Evolutionary conservation across 1,140 invertebrate species (phyloP).

Genomic region (Gonioctena quinquepunctata): DNA sequence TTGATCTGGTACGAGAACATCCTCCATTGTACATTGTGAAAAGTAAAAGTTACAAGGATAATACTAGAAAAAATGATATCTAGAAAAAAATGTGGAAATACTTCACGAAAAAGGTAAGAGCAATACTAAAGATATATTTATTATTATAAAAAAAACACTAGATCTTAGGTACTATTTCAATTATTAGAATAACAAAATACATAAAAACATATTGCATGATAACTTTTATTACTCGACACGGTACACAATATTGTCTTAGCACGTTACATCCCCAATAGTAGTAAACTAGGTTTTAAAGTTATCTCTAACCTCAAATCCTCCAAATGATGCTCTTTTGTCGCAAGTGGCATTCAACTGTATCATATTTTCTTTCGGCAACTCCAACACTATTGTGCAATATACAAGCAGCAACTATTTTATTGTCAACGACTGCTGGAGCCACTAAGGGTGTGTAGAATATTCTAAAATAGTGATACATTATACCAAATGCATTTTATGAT

Average conservation of each 20-base stretch:
- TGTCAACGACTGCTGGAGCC: neutral
- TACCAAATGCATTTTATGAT: slow-evolving; percentile 3
- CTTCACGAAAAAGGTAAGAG: too few relatives aligned
- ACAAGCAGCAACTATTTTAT: neutral
- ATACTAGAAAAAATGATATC: too few relatives aligned
- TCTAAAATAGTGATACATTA: neutral
- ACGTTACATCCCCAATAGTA: neutral
- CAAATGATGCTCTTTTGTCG: neutral
- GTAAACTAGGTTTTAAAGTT: neutral
- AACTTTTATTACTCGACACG: too few relatives aligned
- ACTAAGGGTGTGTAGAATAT: neutral
- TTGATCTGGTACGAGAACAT: too few relatives aligned
- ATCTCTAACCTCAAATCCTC: neutral
- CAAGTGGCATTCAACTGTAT: neutral
- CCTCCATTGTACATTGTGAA: too few relatives aligned
- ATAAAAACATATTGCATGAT: too few relatives aligned
- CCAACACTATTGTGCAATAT: neutral
- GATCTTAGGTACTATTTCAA: too few relatives aligned
- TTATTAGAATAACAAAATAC: too few relatives aligned
- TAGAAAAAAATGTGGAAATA: too few relatives aligned
- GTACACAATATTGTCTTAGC: neutral
- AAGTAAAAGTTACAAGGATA: too few relatives aligned
- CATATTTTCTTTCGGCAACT: neutral
- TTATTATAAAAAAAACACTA: too few relatives aligned
- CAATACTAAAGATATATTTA: too few relatives aligned